Evolutionary conservation across 2,113 vertebrate species (phyloP), one percentile per base, ranked within the genome.

Genomic region (Xerus inauris): DNA sequence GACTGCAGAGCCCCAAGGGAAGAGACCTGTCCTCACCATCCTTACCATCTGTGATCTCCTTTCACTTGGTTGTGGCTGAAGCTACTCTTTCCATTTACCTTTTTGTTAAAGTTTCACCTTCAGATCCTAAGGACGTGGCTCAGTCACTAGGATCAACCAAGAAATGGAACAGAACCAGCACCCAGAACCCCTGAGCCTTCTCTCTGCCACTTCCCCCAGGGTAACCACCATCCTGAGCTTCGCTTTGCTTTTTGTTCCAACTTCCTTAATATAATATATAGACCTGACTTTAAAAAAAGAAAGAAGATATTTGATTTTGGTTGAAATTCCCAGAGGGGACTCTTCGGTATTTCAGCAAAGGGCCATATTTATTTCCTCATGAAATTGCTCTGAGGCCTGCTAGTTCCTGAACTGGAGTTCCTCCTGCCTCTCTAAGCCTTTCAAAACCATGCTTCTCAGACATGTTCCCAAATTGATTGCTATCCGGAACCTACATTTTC

Each of bases 231-330:
- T 42, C 38, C 30, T 20, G 24, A 35, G 69, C 35, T 90, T 35
- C 62, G 73, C 96, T 97, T 96, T 89, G 67, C 89, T 96, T 97
- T 97, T 88, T 38, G 40, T 91, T 92, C 42, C 87, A 80, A 89
- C 97, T 97, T 97, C 96, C 96, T 96, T 87, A 62, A 87, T 84
- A 57, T 32, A 45, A 40, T 17, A 11, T 22, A 22, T 11, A 35
- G 26, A 54, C 38, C 8, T 26, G 40, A 10, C 64, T 40, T 1
- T 19, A 75, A 76, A 57, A 62, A 49, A 40, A 40, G 3, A 59
- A 35, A 84, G 42, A 89, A 75, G 10, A 13, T 24, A 26, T 13
- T 87, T 65, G 71, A 49, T 90, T 87, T 59, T 12, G 32, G 30
- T 81, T 92, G 64, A 40, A 80, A 67, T 87, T 86, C 88, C 42